Evolutionary conservation across 64 coral and sea anemone species (phyloP), one percentile per base, ranked within the genome.

Genomic region (Actinia equina): DNA sequence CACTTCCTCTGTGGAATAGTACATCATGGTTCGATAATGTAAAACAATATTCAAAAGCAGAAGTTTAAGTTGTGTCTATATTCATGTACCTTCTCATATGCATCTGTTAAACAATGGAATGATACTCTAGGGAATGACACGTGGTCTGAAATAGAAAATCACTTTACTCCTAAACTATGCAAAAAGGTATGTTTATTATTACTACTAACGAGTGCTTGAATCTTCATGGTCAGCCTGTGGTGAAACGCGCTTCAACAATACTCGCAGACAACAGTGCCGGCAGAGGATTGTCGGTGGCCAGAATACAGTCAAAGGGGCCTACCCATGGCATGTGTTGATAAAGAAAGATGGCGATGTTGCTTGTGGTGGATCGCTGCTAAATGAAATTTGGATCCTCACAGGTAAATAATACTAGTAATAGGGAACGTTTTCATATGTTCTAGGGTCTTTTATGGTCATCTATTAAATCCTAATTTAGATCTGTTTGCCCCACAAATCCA

Each of bases 271-370:
- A 85, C 87, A 82, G 80, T 98, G 96, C 49, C 90, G 96, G 22
- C 80, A 82, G 51, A 95, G 93, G 80, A 88, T 98, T 59, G 88
- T 98, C 44, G 93, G 96, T 3, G 96, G 90, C 0, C 88, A 94
- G 10, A 67, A 98, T 52, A 77, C 95, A 0, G 56, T 59, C 6
- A 91, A 92, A 54, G 92, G 95, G 15, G 87, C 95, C 6, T 98
- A 98, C 55, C 95, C 95, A 16, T 98, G 95, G 95, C 95, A 98
- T 27, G 95, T 94, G 22, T 62, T 98, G 7, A 53, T 98, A 5
- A 94, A 71, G 22, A 91, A 92, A 70, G 49, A 52, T 83, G 87
- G 84, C 44, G 19, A 16, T 16, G 44, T 92, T 0, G 19, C 62
- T 2, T 98, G 95, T 80, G 95, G 95, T 19, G 95, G 92, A 10